Conservation (phyloP, 2,113 vertebrate species). For the Onychostruthus taczanowskii region DNA sequence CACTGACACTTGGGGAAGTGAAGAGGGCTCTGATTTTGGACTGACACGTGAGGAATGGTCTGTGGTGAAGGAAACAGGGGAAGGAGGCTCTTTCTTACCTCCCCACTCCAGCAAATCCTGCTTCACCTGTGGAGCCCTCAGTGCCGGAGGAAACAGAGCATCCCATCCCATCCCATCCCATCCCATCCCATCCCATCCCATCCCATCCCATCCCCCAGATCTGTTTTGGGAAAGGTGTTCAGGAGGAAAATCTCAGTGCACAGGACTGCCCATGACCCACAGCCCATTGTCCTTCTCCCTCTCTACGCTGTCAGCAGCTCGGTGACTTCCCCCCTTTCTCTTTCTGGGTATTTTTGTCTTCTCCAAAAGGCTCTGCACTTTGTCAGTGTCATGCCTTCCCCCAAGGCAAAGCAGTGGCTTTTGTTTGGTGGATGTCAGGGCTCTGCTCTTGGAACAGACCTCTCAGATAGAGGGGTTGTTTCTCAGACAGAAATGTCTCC, state of each 20-base stretch:
- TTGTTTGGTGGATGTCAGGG: not conserved
- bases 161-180: not conserved
- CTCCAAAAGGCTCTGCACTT: not conserved
- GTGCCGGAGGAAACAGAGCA: not conserved
- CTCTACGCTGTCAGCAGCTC: not conserved
- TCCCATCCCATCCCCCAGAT: not conserved
- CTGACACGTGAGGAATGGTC: not conserved
- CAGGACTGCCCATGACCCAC: not conserved
- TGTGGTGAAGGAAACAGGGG: not conserved
- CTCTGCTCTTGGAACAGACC: not conserved
- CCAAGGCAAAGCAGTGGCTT: not conserved
- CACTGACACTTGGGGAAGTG: rapidly evolving
- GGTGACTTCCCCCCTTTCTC: not conserved
- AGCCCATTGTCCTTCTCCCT: not conserved
- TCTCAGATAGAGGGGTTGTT: not conserved
- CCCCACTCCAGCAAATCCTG: not conserved
- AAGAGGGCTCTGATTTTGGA: not conserved
- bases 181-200: not conserved
- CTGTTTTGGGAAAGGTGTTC: not conserved
- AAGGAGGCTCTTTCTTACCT: not conserved
- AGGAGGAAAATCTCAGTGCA: not conserved
- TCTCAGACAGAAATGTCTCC: not conserved
- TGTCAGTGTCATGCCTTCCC: not conserved
- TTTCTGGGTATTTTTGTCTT: not conserved
- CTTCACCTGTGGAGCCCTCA: not conserved